These are phyloP conservation scores for Cassiopea andromeda DNA, from an alignment of 30 jellyfish, hydroid and myxozoan species.

Conservation along the genomic window DNA sequence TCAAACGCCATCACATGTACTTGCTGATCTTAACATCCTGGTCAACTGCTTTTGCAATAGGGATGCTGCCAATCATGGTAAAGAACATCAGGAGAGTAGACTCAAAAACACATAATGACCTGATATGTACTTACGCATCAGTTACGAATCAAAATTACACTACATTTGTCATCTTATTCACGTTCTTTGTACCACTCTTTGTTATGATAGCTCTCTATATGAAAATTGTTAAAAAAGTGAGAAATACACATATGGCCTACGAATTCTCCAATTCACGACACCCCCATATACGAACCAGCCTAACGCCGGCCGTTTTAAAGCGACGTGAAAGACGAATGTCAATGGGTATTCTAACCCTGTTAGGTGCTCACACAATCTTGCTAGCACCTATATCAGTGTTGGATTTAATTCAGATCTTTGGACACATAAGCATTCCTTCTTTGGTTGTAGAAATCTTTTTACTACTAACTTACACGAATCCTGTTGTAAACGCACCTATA, in stretches of 20 bases:
- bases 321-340: slow-evolving; percentile 47
- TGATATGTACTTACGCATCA: slow-evolving; percentile 46
- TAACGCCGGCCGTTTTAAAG: slow-evolving; percentile 22
- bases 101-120: neutral
- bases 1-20: slow-evolving; percentile 31
- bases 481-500: slow-evolving; percentile 63
- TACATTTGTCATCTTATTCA: slow-evolving; percentile 30
- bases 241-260: neutral
- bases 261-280: neutral
- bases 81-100: slow-evolving; percentile 14
- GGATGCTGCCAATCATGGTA: slow-evolving; percentile 29
- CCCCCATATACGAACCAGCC: slow-evolving; percentile 30
- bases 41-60: slow-evolving; percentile 31
- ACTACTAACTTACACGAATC: slow-evolving; percentile 50
- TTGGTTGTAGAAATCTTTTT: slow-evolving; percentile 53
- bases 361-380: slow-evolving; percentile 41
- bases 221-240: slow-evolving; percentile 28
- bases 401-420: slow-evolving; percentile 45
- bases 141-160: slow-evolving; percentile 48
- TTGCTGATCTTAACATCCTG: slow-evolving; percentile 29
- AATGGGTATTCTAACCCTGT: slow-evolving; percentile 40
- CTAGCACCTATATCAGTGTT: slow-evolving; percentile 52
- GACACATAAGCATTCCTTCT: slow-evolving; percentile 33
- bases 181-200: slow-evolving; percentile 65
- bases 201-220: slow-evolving; percentile 37